These are phyloP conservation scores for Dynastes hyllus DNA, from an alignment of 2,888 invertebrate genomes.

Conservation along the genomic window DNA sequence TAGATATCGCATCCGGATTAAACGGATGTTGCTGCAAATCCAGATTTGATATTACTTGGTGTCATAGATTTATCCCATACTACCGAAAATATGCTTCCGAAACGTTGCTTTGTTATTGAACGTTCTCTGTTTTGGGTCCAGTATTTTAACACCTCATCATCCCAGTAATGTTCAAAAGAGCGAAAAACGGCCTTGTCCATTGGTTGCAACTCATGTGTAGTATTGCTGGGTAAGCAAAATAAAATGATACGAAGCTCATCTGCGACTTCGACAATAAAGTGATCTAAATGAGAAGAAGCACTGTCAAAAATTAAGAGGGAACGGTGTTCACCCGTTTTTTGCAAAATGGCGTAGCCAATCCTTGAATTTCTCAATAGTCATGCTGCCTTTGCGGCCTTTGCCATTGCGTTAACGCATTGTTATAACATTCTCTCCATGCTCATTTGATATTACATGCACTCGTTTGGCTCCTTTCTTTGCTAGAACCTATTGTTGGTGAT, in stretches of 20 bases:
- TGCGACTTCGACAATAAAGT: neutral
- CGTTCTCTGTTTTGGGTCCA: constrained; percentile 51
- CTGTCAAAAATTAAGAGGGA: neutral
- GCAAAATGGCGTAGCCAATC: constrained; percentile 55
- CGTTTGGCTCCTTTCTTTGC: constrained; percentile 60
- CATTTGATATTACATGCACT: constrained; percentile 60
- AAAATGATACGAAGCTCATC: constrained; percentile 56
- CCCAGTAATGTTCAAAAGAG: constrained; percentile 63
- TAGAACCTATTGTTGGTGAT: constrained; percentile 59
- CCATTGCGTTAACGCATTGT: constrained; percentile 62
- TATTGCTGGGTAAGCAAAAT: constrained; percentile 61
- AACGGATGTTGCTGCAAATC: constrained; percentile 59
- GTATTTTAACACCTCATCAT: constrained; percentile 63
- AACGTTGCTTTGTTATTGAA: constrained; percentile 63
- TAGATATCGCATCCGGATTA: constrained; percentile 56
- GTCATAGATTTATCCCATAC: constrained; percentile 57
- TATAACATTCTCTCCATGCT: constrained; percentile 64
- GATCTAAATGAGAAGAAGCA: neutral
- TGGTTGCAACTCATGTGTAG: constrained; percentile 62
- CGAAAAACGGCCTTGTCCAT: constrained; percentile 62
- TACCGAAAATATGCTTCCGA: constrained; percentile 52
- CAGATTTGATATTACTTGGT: constrained; percentile 58
- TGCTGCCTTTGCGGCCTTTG: constrained; percentile 56
- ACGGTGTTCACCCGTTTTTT: neutral
- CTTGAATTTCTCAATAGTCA: constrained; percentile 55